phyloP scores from a whole-genome alignment of 2,888 invertebrate genomes.

The Patella caerulea region DNA sequence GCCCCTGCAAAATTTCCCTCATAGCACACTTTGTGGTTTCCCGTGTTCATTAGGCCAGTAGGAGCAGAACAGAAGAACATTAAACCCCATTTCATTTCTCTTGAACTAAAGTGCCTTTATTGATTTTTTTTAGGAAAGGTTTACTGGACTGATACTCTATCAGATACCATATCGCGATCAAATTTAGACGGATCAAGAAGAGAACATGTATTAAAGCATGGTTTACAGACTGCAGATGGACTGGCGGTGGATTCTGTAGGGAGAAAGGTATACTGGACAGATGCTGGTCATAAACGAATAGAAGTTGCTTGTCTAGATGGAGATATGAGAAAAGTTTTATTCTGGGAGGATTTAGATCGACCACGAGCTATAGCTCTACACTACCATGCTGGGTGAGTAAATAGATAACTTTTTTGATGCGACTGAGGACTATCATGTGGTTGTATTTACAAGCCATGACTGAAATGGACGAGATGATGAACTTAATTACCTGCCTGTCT shows the following conservation, averaged over 20 bases:
- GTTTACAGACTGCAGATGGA: constrained; percentile 85
- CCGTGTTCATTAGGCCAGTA: too few relatives aligned
- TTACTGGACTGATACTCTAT: constrained; percentile 93
- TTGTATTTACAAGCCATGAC: not conserved
- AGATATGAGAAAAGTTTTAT: constrained; percentile 81
- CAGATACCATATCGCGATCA: constrained; percentile 82
- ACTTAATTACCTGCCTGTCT: too few relatives aligned
- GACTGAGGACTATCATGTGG: not conserved
- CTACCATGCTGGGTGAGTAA: constrained; percentile 79
- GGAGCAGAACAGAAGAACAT: too few relatives aligned
- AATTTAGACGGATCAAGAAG: constrained; percentile 86
- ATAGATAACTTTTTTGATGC: not conserved
- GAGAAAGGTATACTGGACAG: constrained; percentile 73
- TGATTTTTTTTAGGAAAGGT: constrained; percentile 75
- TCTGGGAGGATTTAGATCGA: constrained; percentile 88
- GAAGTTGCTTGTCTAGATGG: constrained; percentile 73
- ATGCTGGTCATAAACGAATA: constrained; percentile 71
- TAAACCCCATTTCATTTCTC: too few relatives aligned
- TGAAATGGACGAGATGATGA: too few relatives aligned
- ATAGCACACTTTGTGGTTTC: too few relatives aligned
- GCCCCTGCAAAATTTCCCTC: too few relatives aligned
- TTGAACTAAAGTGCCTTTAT: not conserved
- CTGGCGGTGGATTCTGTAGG: constrained; percentile 72
- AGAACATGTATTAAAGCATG: constrained; percentile 81
- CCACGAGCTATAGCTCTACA: constrained; percentile 88